Percentiles rank a stretch among this genome's conserved stretches.
These are phyloP conservation scores for Plumapathes pennacea DNA, from an alignment of 92 coral and sea anemone genomes.

Conservation along the genomic window DNA sequence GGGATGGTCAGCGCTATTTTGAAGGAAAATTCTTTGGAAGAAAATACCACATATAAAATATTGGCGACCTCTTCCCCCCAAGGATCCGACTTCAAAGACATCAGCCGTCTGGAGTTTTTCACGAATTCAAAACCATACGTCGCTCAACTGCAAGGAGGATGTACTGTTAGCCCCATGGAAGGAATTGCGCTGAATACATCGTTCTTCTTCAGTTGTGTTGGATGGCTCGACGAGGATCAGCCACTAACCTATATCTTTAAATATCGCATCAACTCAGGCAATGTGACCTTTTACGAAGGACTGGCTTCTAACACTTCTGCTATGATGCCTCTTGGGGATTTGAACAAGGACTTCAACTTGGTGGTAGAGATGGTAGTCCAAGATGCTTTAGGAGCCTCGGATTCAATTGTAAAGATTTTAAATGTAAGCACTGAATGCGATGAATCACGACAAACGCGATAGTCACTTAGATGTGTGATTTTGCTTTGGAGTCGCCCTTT, in stretches of 20 bases:
- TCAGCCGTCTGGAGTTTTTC: neutral
- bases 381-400: too few relatives aligned
- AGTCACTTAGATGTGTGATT: too few relatives aligned
- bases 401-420: too few relatives aligned
- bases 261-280: constrained; percentile 43
- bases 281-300: constrained; percentile 51
- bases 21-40: too few relatives aligned
- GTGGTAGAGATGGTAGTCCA: constrained; percentile 45
- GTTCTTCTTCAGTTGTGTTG: constrained; percentile 49
- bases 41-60: too few relatives aligned
- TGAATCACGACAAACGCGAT: too few relatives aligned
- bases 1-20: too few relatives aligned
- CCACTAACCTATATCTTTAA: constrained; percentile 48
- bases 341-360: constrained; percentile 43
- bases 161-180: constrained; percentile 33
- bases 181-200: constrained; percentile 66
- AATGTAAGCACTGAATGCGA: too few relatives aligned
- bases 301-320: constrained; percentile 24
- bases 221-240: constrained; percentile 64
- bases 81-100: too few relatives aligned
- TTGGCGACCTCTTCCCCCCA: too few relatives aligned
- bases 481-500: too few relatives aligned
- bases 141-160: neutral
- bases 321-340: constrained; percentile 64
- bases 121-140: constrained; percentile 7